Conservation (phyloP, 1,140 invertebrate genomes). For the Trichonephila inaurata region DNA sequence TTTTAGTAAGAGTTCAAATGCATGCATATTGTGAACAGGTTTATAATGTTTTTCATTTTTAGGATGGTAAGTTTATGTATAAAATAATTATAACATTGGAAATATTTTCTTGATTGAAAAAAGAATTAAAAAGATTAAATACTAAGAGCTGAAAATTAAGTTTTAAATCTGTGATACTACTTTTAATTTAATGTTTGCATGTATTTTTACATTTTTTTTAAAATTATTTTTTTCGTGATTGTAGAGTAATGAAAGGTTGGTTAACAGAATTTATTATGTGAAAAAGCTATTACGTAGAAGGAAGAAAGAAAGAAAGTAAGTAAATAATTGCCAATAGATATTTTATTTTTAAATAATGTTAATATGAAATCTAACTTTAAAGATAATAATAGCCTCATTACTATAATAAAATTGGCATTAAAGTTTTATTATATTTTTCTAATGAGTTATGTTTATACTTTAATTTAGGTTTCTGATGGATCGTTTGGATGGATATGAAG, state of each 20-base stretch:
- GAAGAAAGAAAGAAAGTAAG: constrained; percentile 74
- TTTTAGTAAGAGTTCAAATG: too few relatives aligned
- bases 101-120: too few relatives aligned
- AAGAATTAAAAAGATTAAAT: too few relatives aligned
- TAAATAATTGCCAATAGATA: not conserved
- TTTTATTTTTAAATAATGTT: not conserved
- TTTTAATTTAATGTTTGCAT: not conserved
- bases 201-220: too few relatives aligned
- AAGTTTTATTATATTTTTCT: not conserved
- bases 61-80: too few relatives aligned
- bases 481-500: constrained; percentile 69
- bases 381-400: too few relatives aligned
- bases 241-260: constrained; percentile 69
- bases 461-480: constrained; percentile 70
- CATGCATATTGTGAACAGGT: too few relatives aligned
- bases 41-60: too few relatives aligned
- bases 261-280: constrained; percentile 73
- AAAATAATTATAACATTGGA: too few relatives aligned
- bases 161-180: not conserved
- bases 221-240: not conserved
- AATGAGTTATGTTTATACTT: not conserved
- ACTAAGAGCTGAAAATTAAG: too few relatives aligned
- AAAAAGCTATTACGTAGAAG: constrained; percentile 69
- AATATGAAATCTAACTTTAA: too few relatives aligned
- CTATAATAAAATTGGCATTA: too few relatives aligned